Evolutionary conservation across 2,113 vertebrate species (phyloP).

Genomic region (Onychorhynchus coronatus): DNA sequence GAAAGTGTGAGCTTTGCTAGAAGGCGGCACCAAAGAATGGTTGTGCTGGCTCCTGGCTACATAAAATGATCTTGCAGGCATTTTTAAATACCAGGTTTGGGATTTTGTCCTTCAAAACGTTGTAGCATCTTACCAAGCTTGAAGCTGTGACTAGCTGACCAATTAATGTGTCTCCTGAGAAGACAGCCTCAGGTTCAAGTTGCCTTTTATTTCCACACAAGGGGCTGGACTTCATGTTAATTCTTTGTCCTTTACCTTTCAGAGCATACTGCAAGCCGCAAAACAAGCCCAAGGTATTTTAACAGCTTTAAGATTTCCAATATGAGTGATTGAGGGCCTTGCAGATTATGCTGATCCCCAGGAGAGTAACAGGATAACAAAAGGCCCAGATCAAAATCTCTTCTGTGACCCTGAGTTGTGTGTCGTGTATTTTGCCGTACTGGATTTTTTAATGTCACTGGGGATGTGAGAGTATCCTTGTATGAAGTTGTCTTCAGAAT

Average conservation of each 20-base stretch:
- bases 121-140: neutral
- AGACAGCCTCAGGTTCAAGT: neutral
- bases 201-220: neutral
- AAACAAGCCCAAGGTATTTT: neutral
- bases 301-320: neutral
- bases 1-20: neutral
- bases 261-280: neutral
- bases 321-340: neutral
- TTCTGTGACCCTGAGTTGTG: neutral
- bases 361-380: neutral
- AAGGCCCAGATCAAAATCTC: neutral
- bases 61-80: neutral
- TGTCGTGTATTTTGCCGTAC: neutral
- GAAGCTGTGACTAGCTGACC: neutral
- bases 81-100: neutral
- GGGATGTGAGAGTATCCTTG: neutral
- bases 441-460: neutral
- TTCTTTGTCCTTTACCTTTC: neutral
- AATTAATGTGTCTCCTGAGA: neutral
- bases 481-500: neutral
- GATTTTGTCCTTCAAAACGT: neutral
- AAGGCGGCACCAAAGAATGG: neutral
- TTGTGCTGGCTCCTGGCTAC: neutral
- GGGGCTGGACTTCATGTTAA: neutral
- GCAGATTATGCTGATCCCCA: neutral